Base-by-base conservation (phyloP, 2,888 invertebrate species). In the Sepioteuthis lessoniana region DNA sequence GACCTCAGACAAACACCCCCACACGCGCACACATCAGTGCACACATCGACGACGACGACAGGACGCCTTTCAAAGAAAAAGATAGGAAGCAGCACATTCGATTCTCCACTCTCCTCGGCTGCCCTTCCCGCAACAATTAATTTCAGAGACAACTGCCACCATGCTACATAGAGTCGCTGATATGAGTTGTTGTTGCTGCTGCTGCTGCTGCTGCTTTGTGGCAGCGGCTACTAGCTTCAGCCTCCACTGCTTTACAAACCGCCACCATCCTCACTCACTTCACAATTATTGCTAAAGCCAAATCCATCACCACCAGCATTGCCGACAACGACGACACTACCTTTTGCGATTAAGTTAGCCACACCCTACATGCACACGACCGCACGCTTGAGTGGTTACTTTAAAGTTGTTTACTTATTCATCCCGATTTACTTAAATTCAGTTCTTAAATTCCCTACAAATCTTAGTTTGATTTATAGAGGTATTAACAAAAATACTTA, bases 121-220 rank as follows among this genome's bases (percentile, higher is more conserved):
- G 76, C 76, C 76, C n/a, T 76, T 76, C 76, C 76, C 76, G 31
- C 76, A 31, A 76, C 76, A 76, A 76, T 76, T 76, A 76, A 76
- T 76, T 76, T 35, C 76, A 35, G n/a, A 76, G 76, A 76, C 76
- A n/a, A 76, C 76, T 76, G 76, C 76, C 76, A 76, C 76, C 76
- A 76, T 76, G 76, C 76, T 76, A 76, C 76, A 16, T n/a, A 35
- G 76, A 76, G 76, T 76, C 13, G n/a, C 76, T 76, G 76, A 35
- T n/a, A 76, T 35, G 13, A 76, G 19, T 76, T n/a, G 76, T n/a
- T 25, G 25, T 25, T 42, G 76, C 76, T 76, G n/a, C 76, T 76
- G 60, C 31, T 60, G 60, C 25, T 60, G 31, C 31, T 60, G 60
- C 31, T 60, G 28, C 10, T 28, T n/a, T 4, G n/a, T 35, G n/a